Evolutionary conservation across 2,797 vertebrate species (phyloP).

Genomic region (Sebastolobus alascanus): DNA sequence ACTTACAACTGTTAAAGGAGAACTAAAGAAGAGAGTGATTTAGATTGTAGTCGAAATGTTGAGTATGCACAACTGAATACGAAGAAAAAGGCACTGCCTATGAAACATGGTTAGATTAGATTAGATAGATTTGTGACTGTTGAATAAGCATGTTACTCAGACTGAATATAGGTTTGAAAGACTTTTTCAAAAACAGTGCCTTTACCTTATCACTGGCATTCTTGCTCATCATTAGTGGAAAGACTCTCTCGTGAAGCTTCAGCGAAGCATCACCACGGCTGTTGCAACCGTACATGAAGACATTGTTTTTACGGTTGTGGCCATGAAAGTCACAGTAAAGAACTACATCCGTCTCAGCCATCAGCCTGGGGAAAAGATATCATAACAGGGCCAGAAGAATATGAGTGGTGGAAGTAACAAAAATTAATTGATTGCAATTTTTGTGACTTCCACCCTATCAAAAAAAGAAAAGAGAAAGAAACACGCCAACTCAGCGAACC

Average conservation of each 20-base stretch:
- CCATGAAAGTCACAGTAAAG: constrained; percentile 96
- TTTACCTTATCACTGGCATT: constrained; percentile 91
- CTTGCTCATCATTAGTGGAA: constrained; percentile 97
- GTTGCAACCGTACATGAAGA: constrained; percentile 95
- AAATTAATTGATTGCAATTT: too few species aligned
- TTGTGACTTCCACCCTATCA: too few species aligned
- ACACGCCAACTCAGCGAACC: too few species aligned
- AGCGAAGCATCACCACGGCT: constrained; percentile 22
- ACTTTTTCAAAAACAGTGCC: neutral
- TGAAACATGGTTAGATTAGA: neutral
- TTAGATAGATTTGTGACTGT: neutral
- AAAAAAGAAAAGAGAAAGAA: too few species aligned
- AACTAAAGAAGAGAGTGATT: constrained; percentile 83
- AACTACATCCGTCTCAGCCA: constrained; percentile 89
- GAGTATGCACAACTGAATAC: neutral
- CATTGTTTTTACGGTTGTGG: constrained; percentile 94
- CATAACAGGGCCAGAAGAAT: neutral
- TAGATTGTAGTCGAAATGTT: neutral
- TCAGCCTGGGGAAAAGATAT: constrained; percentile 79
- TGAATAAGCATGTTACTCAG: neutral
- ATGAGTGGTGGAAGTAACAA: too few species aligned
- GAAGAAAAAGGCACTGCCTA: neutral
- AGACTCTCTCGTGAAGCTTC: constrained; percentile 87
- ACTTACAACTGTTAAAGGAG: constrained; percentile 94
- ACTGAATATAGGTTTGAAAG: neutral